Percentiles rank a stretch among this genome's conserved stretches.
phyloP scores from a whole-genome alignment of 2,888 invertebrate genomes.

The Diachrysia chrysitis region DNA sequence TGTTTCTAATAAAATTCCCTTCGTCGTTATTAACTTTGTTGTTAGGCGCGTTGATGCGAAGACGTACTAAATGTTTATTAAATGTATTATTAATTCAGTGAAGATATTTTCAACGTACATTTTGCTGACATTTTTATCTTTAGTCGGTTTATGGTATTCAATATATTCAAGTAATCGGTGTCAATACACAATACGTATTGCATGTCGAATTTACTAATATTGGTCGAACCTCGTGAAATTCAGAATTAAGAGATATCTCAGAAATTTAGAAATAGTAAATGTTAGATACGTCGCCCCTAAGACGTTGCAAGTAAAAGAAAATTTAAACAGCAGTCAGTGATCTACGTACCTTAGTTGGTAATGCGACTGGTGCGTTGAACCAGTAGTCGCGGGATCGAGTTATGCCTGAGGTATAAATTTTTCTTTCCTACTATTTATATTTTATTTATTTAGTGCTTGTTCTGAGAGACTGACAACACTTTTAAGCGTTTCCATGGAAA shows the following conservation, averaged over 20 bases:
- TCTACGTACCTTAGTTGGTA: no score
- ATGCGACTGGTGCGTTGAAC: no score
- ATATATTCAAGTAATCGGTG: not conserved
- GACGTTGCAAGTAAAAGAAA: no score
- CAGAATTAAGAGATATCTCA: not conserved
- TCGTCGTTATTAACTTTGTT: constrained; percentile 49
- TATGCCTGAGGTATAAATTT: no score
- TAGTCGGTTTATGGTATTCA: not conserved
- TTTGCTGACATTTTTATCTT: constrained; percentile 3
- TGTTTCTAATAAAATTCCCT: constrained; percentile 47
- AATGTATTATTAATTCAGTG: constrained; percentile 23
- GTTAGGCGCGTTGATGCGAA: constrained; percentile 33
- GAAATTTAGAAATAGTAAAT: not conserved
- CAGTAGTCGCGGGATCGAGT: no score
- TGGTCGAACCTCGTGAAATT: not conserved
- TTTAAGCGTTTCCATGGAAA: constrained; percentile 10
- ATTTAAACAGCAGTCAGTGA: no score
- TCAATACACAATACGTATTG: not conserved
- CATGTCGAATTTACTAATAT: not conserved
- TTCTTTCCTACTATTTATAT: no score
- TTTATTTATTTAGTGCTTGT: no score
- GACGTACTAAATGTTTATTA: constrained; percentile 47
- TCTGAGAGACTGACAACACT: not conserved
- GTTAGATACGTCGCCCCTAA: no score
- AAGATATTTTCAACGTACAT: constrained; percentile 14